These are phyloP conservation scores for Hermetia illucens DNA, from an alignment of 1,140 invertebrate species.

Conservation along the genomic window DNA sequence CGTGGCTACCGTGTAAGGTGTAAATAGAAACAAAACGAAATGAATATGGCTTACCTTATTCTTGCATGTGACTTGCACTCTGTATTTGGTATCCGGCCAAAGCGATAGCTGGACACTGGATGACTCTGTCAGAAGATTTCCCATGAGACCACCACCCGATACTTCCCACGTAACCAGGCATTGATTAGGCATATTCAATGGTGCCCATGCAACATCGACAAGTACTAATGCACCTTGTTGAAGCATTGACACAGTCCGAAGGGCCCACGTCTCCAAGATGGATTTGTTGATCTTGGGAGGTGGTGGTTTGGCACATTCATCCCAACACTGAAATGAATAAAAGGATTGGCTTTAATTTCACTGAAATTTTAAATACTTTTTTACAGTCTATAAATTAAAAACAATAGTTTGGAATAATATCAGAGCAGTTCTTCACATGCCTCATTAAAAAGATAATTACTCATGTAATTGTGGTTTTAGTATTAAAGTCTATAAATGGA, in stretches of 20 bases:
- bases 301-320: conserved; percentile 17
- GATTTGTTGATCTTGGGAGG: conserved; percentile 12
- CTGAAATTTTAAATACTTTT: too few species aligned
- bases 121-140: conserved; percentile 66
- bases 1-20: too few species aligned
- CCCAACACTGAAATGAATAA: conserved; percentile 18
- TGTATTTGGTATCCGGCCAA: conserved; percentile 66
- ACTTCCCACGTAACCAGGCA: conserved; percentile 75
- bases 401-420: too few species aligned
- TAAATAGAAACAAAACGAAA: too few species aligned
- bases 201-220: conserved; percentile 59
- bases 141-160: conserved; percentile 64
- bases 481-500: too few species aligned
- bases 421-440: too few species aligned
- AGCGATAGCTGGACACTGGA: conserved; percentile 60
- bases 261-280: conserved; percentile 10
- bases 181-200: conserved; percentile 43
- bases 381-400: too few species aligned
- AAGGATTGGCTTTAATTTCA: too few species aligned
- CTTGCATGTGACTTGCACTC: conserved; percentile 50
- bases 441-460: too few species aligned
- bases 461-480: too few species aligned
- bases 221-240: conserved; percentile 42
- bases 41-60: conserved; percentile 25
- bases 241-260: conserved; percentile 11